Evolutionary conservation across 2,888 invertebrate species (phyloP).

Genomic region (Subacronicta megacephala): DNA sequence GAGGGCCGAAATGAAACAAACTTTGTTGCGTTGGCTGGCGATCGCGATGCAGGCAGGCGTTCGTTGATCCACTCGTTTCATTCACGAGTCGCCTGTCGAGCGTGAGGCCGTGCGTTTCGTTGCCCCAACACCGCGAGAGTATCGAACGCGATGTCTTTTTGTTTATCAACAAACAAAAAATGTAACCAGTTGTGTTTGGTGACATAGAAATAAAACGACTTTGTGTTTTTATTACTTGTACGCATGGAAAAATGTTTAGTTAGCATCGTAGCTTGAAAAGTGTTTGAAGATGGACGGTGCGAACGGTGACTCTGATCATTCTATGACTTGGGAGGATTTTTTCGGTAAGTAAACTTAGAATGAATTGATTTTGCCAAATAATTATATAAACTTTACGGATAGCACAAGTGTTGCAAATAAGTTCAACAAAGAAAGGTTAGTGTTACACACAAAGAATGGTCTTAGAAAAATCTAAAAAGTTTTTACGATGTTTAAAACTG

Average conservation of each 20-base stretch:
- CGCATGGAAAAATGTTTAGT: constrained; percentile 64
- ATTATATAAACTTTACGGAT: constrained; percentile 4
- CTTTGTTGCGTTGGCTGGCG: constrained; percentile 30
- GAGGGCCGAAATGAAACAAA: constrained; percentile 35
- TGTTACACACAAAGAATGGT: constrained; percentile 29
- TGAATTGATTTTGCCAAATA: constrained; percentile 5
- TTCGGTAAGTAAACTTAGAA: constrained; percentile 88
- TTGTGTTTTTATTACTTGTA: constrained; percentile 60
- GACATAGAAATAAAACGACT: constrained; percentile 60
- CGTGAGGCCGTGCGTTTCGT: constrained; percentile 65
- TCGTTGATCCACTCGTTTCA: constrained; percentile 62
- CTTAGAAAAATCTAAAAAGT: constrained; percentile 7
- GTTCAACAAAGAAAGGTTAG: constrained; percentile 9
- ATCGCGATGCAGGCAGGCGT: not conserved
- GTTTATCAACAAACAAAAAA: constrained; percentile 81
- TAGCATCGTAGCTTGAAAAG: constrained; percentile 63
- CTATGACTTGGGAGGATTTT: constrained; percentile 93
- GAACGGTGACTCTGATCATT: constrained; percentile 91
- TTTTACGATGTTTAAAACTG: constrained; percentile 40
- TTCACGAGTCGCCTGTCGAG: constrained; percentile 70
- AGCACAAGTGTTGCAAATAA: not conserved
- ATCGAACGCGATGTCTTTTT: constrained; percentile 75
- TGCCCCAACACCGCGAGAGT: constrained; percentile 55
- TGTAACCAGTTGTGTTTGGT: constrained; percentile 66
- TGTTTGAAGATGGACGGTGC: constrained; percentile 86